Conservation (phyloP, 2,797 vertebrate species). For the Rhinophrynus dorsalis region DNA sequence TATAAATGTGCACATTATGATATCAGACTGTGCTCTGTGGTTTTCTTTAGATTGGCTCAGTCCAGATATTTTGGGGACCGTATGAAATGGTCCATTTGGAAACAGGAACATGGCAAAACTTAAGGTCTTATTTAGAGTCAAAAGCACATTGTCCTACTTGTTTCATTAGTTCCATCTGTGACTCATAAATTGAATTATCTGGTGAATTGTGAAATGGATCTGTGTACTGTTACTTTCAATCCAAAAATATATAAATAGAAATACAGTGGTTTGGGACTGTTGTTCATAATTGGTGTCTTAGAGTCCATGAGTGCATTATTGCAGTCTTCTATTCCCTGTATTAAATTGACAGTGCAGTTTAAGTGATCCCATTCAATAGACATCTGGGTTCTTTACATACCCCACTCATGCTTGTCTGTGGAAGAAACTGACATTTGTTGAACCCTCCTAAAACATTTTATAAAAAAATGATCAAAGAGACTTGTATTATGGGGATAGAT, state of each 20-base stretch:
- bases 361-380: too few relatives aligned
- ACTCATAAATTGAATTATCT: constrained; percentile 37
- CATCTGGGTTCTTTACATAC: too few relatives aligned
- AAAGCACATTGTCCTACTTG: constrained; percentile 27
- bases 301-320: too few relatives aligned
- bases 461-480: too few relatives aligned
- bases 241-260: constrained; percentile 29
- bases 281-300: background rate
- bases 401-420: too few relatives aligned
- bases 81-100: constrained; percentile 25
- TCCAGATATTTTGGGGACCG: constrained; percentile 14
- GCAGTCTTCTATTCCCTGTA: too few relatives aligned
- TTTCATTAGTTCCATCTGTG: constrained; percentile 26
- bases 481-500: too few relatives aligned
- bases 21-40: constrained; percentile 22
- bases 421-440: too few relatives aligned
- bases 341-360: too few relatives aligned
- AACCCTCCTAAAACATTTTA: too few relatives aligned
- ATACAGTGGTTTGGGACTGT: background rate
- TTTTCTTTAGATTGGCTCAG: constrained; percentile 1
- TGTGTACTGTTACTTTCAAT: constrained; percentile 18
- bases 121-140: constrained; percentile 18
- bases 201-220: constrained; percentile 12
- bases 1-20: constrained; percentile 7
- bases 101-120: constrained; percentile 24